Evolutionary conservation across 2,113 vertebrate genomes (phyloP).

Genomic region (Callaeas wilsoni): DNA sequence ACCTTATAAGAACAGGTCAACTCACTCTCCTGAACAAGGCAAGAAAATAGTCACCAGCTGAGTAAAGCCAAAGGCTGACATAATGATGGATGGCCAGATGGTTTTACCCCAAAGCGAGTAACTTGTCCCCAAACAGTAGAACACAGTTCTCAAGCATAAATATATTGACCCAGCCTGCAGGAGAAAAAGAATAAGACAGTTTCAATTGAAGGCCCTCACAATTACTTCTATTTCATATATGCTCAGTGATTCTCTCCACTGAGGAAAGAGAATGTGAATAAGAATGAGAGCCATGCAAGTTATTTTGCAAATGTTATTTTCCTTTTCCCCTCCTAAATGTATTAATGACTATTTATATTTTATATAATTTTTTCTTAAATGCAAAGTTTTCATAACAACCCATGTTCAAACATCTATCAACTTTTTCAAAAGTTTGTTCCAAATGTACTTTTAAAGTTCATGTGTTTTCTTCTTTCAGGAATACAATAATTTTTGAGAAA

Average conservation of each 20-base stretch:
- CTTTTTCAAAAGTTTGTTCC: not conserved
- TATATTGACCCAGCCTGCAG: not conserved
- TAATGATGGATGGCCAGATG: conserved; percentile 34
- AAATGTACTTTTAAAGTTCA: not conserved
- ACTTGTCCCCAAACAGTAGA: not conserved
- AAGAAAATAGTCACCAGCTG: conserved; percentile 50
- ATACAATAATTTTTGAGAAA: not conserved
- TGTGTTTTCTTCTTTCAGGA: not conserved
- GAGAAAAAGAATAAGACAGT: not conserved
- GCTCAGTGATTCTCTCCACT: not conserved
- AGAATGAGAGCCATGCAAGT: not conserved
- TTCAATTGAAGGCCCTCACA: not conserved
- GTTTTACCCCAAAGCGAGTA: not conserved
- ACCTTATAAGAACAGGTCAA: not conserved
- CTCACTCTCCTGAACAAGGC: not conserved
- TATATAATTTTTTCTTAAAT: not conserved
- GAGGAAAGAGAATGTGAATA: not conserved
- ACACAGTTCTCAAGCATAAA: not conserved
- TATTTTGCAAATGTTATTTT: not conserved
- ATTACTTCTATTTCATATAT: not conserved
- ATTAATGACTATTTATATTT: not conserved
- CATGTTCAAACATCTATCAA: not conserved
- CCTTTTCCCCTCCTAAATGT: fast-evolving
- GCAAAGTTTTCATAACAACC: not conserved
- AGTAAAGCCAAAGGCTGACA: conserved; percentile 43